phyloP scores from a whole-genome alignment of 2,113 vertebrate species.

The Nyctibius bracteatus region DNA sequence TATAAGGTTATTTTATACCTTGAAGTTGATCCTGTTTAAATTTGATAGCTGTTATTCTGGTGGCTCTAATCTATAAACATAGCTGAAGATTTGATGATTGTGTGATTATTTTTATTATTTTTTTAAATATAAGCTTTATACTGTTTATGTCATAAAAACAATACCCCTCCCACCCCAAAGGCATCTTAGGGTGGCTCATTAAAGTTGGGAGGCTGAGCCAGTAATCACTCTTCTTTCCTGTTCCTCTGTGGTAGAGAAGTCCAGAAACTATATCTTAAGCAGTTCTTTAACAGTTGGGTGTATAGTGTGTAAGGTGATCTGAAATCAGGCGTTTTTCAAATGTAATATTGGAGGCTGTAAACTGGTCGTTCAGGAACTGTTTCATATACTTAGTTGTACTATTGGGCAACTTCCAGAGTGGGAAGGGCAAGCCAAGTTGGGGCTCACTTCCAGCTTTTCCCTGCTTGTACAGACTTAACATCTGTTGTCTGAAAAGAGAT shows the following conservation, averaged over 20 bases:
- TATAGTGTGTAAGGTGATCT: neutral
- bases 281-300: neutral
- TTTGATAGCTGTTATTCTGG: neutral
- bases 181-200: neutral
- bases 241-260: neutral
- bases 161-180: neutral
- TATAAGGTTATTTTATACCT: conserved; percentile 79
- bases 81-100: neutral
- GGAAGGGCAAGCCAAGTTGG: neutral
- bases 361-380: neutral
- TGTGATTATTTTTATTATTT: neutral
- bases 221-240: neutral
- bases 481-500: neutral
- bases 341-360: neutral
- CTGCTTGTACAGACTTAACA: neutral
- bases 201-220: neutral
- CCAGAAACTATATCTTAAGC: neutral
- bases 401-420: neutral
- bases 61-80: neutral
- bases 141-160: neutral
- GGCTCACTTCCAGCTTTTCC: neutral
- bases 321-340: neutral
- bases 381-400: neutral
- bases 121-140: neutral
- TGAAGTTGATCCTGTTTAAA: neutral